Conservation (phyloP, 2,888 invertebrate genomes). For the Hydriomena furcata region DNA sequence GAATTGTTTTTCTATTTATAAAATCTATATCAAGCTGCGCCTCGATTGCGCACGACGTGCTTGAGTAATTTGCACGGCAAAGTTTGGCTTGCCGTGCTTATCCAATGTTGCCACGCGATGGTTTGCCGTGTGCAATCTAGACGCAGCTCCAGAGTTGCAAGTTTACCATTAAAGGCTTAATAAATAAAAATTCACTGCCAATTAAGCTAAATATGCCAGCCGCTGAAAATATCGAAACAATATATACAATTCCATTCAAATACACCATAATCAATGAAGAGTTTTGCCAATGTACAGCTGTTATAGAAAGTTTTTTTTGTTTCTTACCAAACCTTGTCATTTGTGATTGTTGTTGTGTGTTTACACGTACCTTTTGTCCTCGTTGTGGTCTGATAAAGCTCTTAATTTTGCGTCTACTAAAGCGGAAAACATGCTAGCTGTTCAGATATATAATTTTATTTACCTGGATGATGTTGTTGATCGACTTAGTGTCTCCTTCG, state of each 20-base stretch:
- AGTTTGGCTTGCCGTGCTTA: too few relatives aligned
- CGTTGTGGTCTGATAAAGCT: slow-evolving; percentile 25
- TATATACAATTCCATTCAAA: slow-evolving; percentile 45
- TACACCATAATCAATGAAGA: slow-evolving; percentile 40
- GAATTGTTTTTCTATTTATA: too few relatives aligned
- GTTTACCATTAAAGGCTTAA: background rate
- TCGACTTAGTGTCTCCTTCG: slow-evolving; percentile 62
- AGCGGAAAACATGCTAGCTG: slow-evolving; percentile 43
- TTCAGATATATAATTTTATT: slow-evolving; percentile 40
- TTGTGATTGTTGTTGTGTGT: slow-evolving; percentile 31
- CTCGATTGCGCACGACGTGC: too few relatives aligned
- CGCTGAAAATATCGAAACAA: slow-evolving; percentile 49
- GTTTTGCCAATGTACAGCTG: slow-evolving; percentile 71
- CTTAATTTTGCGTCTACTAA: slow-evolving; percentile 44
- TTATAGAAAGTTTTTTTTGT: slow-evolving; percentile 44
- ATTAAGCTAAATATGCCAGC: slow-evolving; percentile 42
- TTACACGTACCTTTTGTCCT: slow-evolving; percentile 54
- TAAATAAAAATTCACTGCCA: slow-evolving; percentile 14
- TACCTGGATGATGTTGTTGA: slow-evolving; percentile 68
- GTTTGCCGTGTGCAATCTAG: too few relatives aligned
- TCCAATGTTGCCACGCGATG: too few relatives aligned
- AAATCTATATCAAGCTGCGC: too few relatives aligned
- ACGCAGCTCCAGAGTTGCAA: background rate
- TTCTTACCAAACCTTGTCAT: slow-evolving; percentile 40
- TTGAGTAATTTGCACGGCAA: too few relatives aligned